Evolutionary conservation across 37 sponge, comb jelly and placozoan species (phyloP).

Genomic region (Ephydatia muelleri): DNA sequence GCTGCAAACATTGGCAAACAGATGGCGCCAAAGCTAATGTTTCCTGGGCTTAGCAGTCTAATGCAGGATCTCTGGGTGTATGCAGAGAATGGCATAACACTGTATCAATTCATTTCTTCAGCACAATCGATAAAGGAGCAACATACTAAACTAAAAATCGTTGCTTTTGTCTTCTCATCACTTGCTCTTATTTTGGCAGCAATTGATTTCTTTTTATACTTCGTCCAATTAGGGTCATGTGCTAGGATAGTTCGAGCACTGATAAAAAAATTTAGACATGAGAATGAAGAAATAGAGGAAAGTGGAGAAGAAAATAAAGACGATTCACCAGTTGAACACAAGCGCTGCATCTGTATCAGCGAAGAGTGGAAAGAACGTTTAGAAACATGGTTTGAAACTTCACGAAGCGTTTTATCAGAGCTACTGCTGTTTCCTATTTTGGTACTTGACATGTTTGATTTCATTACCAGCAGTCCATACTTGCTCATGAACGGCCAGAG

Average conservation of each 20-base stretch:
- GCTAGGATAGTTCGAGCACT: not conserved
- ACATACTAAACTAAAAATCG: not conserved
- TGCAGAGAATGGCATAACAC: slow-evolving; percentile 22
- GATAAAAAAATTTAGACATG: not conserved
- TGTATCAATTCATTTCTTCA: not conserved
- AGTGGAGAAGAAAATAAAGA: not conserved
- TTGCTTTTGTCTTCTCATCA: slow-evolving; percentile 6
- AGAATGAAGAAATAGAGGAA: not conserved
- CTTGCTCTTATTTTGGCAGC: slow-evolving; percentile 12
- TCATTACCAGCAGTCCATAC: slow-evolving; percentile 5
- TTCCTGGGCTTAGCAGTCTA: slow-evolving; percentile 39
- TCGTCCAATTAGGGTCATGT: slow-evolving; percentile 32
- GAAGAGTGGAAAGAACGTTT: slow-evolving; percentile 5
- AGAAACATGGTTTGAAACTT: slow-evolving; percentile 31
- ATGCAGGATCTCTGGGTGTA: slow-evolving; percentile 55
- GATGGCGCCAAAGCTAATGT: slow-evolving; percentile 23
- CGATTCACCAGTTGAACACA: not conserved
- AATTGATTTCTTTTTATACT: too few species aligned
- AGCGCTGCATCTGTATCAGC: slow-evolving; percentile 3
- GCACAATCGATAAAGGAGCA: not conserved
- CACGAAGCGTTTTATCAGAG: slow-evolving; percentile 35
- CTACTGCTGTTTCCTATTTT: slow-evolving; percentile 46
- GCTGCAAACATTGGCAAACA: not conserved
- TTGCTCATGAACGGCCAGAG: not conserved
- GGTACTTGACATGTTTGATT: slow-evolving; percentile 45